These are phyloP conservation scores for Balaeniceps rex DNA, from an alignment of 2,113 vertebrate species.

Conservation along the genomic window DNA sequence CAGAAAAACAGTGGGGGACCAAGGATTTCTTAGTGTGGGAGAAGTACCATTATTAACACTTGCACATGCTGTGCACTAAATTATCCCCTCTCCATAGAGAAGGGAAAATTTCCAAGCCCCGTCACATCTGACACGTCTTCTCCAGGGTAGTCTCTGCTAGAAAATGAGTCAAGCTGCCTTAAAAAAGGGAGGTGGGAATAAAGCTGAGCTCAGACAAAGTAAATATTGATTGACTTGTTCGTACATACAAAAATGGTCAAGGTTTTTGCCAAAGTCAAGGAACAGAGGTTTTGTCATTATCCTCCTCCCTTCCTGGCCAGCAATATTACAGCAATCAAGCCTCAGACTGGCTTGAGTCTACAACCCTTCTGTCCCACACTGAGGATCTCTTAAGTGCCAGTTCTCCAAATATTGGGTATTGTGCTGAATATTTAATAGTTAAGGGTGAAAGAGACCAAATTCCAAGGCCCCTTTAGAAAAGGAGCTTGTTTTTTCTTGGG, in stretches of 20 bases:
- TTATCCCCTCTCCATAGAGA: not conserved
- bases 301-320: not conserved
- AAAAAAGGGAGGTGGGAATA: not conserved
- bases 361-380: not conserved
- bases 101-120: not conserved
- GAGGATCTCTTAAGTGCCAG: not conserved
- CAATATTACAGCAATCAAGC: not conserved
- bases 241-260: not conserved
- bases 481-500: not conserved
- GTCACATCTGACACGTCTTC: not conserved
- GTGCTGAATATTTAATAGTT: not conserved
- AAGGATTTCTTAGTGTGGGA: not conserved
- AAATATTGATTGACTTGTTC: constrained; percentile 11
- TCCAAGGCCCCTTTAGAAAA: not conserved
- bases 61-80: not conserved
- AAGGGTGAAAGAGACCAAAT: not conserved
- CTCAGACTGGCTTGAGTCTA: not conserved
- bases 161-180: not conserved
- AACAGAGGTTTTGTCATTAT: constrained; percentile 10
- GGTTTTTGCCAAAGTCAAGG: constrained; percentile 22
- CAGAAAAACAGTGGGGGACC: not conserved
- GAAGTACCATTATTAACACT: not conserved
- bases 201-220: not conserved
- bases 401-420: not conserved
- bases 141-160: not conserved